Evolutionary conservation across 1,140 invertebrate species (phyloP).

Genomic region (Pogonognathellus flavescens): DNA sequence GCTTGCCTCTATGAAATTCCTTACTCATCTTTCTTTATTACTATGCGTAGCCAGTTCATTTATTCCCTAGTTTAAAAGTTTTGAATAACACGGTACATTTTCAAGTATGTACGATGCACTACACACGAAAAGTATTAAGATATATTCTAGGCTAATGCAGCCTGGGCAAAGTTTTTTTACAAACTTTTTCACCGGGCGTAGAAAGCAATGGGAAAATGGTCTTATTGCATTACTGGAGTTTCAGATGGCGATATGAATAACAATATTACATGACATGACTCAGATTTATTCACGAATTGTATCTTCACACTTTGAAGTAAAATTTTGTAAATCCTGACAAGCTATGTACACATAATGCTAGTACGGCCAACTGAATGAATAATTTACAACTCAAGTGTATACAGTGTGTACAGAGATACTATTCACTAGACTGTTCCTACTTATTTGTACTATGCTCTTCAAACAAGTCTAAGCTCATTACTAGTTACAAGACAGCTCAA

Average conservation of each 20-base stretch:
- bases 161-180: not conserved
- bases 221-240: slow-evolving; percentile 20
- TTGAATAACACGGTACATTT: not conserved
- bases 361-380: too few species aligned
- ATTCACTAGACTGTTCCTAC: too few species aligned
- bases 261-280: not conserved
- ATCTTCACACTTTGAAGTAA: not conserved
- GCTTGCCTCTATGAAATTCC: not conserved
- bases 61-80: not conserved
- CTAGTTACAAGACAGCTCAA: too few species aligned
- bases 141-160: too few species aligned
- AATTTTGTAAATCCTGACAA: too few species aligned
- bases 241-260: not conserved
- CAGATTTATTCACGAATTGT: not conserved
- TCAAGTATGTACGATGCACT: slow-evolving; percentile 1
- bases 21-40: not conserved
- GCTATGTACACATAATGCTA: too few species aligned
- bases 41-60: not conserved
- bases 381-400: too few species aligned
- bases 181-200: not conserved
- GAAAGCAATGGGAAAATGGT: not conserved
- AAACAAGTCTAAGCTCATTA: too few species aligned
- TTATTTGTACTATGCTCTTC: too few species aligned
- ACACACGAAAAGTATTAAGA: slow-evolving; percentile 11
- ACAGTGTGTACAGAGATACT: too few species aligned